Conservation (phyloP, 1,140 invertebrate species). For the Halesus radiatus region DNA sequence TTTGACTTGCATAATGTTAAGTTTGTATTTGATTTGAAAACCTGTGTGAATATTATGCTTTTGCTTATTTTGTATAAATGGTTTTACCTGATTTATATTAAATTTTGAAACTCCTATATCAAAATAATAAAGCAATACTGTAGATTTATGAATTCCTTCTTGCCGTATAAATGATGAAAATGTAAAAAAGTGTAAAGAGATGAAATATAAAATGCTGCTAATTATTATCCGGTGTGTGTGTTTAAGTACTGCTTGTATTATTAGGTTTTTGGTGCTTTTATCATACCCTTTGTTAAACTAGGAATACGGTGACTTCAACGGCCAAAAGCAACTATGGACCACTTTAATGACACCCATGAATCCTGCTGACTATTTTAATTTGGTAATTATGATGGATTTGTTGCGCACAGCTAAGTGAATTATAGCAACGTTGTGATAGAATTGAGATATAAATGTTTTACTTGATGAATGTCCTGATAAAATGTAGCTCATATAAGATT, state of each 20-base stretch:
- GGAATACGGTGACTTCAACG: not conserved
- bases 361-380: not conserved
- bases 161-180: constrained; percentile 21
- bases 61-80: constrained; percentile 27
- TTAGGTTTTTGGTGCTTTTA: constrained; percentile 18
- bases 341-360: constrained; percentile 6
- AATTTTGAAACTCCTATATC: constrained; percentile 31
- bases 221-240: not conserved
- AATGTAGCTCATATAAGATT: too few species aligned
- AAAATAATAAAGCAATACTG: constrained; percentile 33
- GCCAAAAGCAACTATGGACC: constrained; percentile 1
- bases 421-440: not conserved
- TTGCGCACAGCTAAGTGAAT: constrained; percentile 4
- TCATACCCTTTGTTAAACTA: constrained; percentile 14
- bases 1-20: constrained; percentile 40
- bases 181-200: constrained; percentile 27
- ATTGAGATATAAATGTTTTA: not conserved
- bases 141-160: constrained; percentile 37
- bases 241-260: not conserved
- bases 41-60: constrained; percentile 18
- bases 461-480: too few species aligned
- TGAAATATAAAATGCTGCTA: not conserved
- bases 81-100: constrained; percentile 35
- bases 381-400: not conserved
- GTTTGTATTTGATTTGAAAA: constrained; percentile 14